Evolutionary conservation across 2,888 invertebrate genomes (phyloP).

Genomic region (Drosophila hamatofila): DNA sequence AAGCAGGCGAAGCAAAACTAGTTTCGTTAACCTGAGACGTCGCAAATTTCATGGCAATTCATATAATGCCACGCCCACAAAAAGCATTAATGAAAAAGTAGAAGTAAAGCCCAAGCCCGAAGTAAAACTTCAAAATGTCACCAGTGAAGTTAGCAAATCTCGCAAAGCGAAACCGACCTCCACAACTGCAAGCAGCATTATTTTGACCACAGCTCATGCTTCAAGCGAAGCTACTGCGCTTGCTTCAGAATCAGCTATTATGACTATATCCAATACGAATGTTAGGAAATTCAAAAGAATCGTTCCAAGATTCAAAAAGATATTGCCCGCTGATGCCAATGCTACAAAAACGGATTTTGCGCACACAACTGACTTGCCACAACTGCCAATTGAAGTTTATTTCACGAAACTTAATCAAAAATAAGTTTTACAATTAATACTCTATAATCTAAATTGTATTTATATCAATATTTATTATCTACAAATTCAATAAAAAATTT

Average conservation of each 20-base stretch:
- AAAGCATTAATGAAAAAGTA: not conserved
- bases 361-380: conserved; percentile 33
- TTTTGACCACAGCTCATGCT: conserved; percentile 9
- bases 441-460: not conserved
- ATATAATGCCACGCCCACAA: not conserved
- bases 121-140: not conserved
- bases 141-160: not conserved
- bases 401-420: conserved; percentile 54
- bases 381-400: conserved; percentile 55
- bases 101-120: not conserved
- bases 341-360: conserved; percentile 24
- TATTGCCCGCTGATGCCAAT: conserved; percentile 8
- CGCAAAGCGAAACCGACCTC: not conserved
- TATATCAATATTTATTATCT: conserved; percentile 7
- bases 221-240: conserved; percentile 37
- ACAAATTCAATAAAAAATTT: conserved; percentile 9
- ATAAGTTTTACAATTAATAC: not conserved
- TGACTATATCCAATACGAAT: conserved; percentile 64
- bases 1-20: not conserved
- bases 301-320: conserved; percentile 17
- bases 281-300: conserved; percentile 15
- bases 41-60: not conserved
- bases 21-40: not conserved
- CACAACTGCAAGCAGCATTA: not conserved
- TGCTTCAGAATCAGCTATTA: conserved; percentile 60